Base-by-base conservation (phyloP, 2,797 vertebrate species). In the Halcyon chelicuti region DNA sequence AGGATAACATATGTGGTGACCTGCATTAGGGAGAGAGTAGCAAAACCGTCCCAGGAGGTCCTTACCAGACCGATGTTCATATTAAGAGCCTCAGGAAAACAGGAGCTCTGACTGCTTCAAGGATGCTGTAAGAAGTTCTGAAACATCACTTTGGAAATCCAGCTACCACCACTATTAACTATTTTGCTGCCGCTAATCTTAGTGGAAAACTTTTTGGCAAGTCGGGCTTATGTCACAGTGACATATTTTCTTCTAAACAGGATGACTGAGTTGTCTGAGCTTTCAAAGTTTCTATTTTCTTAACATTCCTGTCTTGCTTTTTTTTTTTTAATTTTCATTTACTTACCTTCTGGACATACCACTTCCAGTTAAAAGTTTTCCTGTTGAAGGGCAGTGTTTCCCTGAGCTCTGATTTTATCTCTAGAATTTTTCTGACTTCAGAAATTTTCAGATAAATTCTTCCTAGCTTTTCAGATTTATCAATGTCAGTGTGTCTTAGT, bases 31-130 rank as follows among this genome's bases (percentile, higher is more conserved):
- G 28, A 66, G 8, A 78, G 14, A 39, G 46, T 5, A 81, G 17
- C 31, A 55, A 67, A 86, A 72, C 13, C 71, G 8, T 26, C 63
- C 39, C 52, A 49, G 58, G 29, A 83, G 68, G 46, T 22, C 65
- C 22, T 68, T 67, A 46, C 29, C 33, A 60, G 37, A 33, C 51
- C 63, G 52, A 29, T 0, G 0, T 61, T 54, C 3, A 0, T 46
- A 58, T 15, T 44, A 65, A 40, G 6, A 68, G 46, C 51, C 18
- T 58, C 55, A 46, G 57, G 51, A 31, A 54, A 93, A 49, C 18
- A 75, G 44, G 21, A 63, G 33, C 29, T 82, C 26, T 70, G 20
- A 68, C 13, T 57, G 22, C 17, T 44, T 37, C 5, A 74, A 55
- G 7, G 26, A 5, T 29, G 31, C 15, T 65, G 25, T 46, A 67